A percentile compares a stretch with the other conserved stretches of the same genome.
These are phyloP conservation scores for Nomada goodeniana DNA, from an alignment of 2,888 invertebrate species.

Conservation along the genomic window DNA sequence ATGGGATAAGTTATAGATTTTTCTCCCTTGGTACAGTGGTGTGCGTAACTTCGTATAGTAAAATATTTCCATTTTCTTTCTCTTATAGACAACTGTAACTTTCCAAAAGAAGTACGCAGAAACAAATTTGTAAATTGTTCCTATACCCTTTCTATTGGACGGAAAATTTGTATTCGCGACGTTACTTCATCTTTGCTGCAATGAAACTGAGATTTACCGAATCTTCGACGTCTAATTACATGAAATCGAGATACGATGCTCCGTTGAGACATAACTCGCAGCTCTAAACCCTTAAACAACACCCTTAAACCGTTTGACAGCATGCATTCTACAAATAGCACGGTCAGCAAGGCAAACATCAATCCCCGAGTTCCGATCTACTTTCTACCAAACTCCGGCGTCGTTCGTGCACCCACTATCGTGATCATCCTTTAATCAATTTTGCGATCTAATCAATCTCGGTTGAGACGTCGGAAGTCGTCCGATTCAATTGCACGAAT, in stretches of 20 bases:
- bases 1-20: conserved; percentile 53
- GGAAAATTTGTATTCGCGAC: not conserved
- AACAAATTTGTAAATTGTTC: not conserved
- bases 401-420: not conserved
- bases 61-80: not conserved
- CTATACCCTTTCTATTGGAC: not conserved
- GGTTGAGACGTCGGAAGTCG: not conserved
- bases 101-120: not conserved
- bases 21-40: conserved; percentile 16
- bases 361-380: not conserved
- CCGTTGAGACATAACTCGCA: too few relatives aligned
- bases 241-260: not conserved
- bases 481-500: conserved; percentile 3
- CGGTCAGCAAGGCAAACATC: not conserved
- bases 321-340: not conserved
- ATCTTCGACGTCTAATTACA: too few relatives aligned
- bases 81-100: not conserved
- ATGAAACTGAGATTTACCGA: too few relatives aligned
- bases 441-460: conserved; percentile 22
- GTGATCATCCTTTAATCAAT: conserved; percentile 15
- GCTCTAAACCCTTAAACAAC: not conserved
- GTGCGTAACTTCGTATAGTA: not conserved
- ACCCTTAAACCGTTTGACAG: not conserved
- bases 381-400: not conserved
- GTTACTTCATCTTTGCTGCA: not conserved